Conservation (phyloP, 2,797 vertebrate species). For the Miichthys miiuy region DNA sequence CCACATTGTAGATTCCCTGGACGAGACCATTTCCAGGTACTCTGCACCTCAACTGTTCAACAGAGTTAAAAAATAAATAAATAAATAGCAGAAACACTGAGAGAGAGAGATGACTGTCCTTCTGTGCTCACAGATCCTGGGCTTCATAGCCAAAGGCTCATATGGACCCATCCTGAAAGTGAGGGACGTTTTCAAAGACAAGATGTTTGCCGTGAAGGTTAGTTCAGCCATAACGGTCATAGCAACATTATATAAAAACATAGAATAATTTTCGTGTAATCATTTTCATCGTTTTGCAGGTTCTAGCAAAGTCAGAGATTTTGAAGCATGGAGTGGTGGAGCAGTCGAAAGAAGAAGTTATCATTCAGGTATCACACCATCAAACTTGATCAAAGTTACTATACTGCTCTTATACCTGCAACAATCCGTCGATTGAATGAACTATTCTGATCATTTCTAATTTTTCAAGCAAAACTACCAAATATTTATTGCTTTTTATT, state of each 20-base stretch:
- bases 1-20: slow-evolving; percentile 79
- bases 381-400: not conserved
- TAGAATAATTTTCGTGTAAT: not conserved
- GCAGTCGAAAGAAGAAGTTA: slow-evolving; percentile 93
- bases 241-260: not conserved
- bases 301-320: slow-evolving; percentile 89
- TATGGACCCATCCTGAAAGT: slow-evolving; percentile 92
- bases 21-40: slow-evolving; percentile 88
- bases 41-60: not conserved
- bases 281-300: slow-evolving; percentile 70
- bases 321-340: slow-evolving; percentile 84
- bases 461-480: not conserved
- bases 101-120: not conserved
- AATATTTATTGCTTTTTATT: too few species aligned
- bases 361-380: slow-evolving; percentile 85
- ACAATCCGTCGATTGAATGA: rapidly evolving
- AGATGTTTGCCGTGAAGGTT: slow-evolving; percentile 91
- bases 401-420: not conserved
- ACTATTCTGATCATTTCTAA: not conserved
- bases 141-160: slow-evolving; percentile 89
- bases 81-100: not conserved
- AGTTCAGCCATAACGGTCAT: not conserved
- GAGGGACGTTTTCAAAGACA: slow-evolving; percentile 83
- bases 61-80: too few species aligned
- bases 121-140: slow-evolving; percentile 83